Evolutionary conservation across 2,797 vertebrate genomes (phyloP), one percentile per base, ranked within the genome.

Genomic region (Lepilemur ruficaudatus): DNA sequence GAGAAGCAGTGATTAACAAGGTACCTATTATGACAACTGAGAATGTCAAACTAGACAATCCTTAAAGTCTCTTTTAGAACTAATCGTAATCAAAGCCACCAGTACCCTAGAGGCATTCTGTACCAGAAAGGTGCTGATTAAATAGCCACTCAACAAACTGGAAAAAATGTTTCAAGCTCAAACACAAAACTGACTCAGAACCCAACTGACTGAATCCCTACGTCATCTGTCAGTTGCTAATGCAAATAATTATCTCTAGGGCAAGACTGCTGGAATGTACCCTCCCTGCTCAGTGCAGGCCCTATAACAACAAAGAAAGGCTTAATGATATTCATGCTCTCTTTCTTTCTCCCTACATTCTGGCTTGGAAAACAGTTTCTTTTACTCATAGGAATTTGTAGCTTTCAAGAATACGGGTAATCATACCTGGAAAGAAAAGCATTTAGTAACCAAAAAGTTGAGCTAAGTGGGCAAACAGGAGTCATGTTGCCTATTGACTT

Each of bases 231-330:
- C 22, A 25, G 41, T 80, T 70, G n/a, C 25, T 91, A 95, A 83
- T 83, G 46, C 32, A 92, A 94, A 96, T 81, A 91, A 89, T 79
- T 69, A 28, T 65, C 28, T 95, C 86, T 32, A 79, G 89, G 38
- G 25, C 12, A 85, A 30, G 73, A 57, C 35, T 93, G 13, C n/a
- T 86, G 43, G 43, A 93, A 85, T 93, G 28, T 61, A 76, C 35
- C 11, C 63, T 94, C n/a, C 63, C 63, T 90, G 83, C 8, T 59
- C 65, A 73, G 46, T 76, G 41, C 8, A 48, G 35, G 65, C 10
- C 50, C 43, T 93, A 67, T 50, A 70, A 85, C 18, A 46, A 43
- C 22, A 55, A 63, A 32, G 76, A 89, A 67, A 87, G 61, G 17
- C 48, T 23, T 84, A 67, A 43, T 92, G 28, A 41, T 87, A 13